Evolutionary conservation across 2,888 invertebrate species (phyloP), one percentile per base, ranked within the genome.

Genomic region (Nycteola revayana): DNA sequence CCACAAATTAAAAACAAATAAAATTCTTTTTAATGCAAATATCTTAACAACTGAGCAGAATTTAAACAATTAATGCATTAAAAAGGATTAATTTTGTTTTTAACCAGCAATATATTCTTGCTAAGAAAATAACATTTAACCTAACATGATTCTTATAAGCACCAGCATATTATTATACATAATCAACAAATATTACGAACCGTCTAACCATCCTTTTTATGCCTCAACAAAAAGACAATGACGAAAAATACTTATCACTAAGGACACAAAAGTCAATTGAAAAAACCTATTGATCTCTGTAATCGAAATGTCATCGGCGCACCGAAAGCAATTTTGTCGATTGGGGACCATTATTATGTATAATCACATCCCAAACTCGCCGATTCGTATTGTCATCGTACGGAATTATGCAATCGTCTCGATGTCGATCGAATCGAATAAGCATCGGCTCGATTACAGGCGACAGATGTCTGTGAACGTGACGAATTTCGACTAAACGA

Each of bases 381-480:
- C 71, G 66, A 79, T 76, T 74, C 75, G 78, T 77, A 82, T 82
- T 87, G 88, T 88, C 88, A 86, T 88, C 83, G 83, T 67, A 68
- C 72, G 78, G 78, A 84, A 86, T 88, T 84, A 84, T 81, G 85
- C 84, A 86, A 86, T 73, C 67, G 71, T 57, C 61, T 72, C 66
- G 64, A 76, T 75, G 68, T 67, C 69, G 64, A 76, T 74, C 73
- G 77, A 74, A 75, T 74, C 77, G 66, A 73, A 66, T 61, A 49
- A 57, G 55, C 59, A 56, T 58, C 73, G 67, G 75, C 76, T 85
- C 87, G 83, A 86, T 86, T 85, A 85, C 70, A 60, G 78, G 78
- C 86, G 87, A 88, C 87, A 88, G 87, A 86, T 88, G 87, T 86
- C 80, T 72, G 75, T 66, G 80, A 76, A 87, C 87, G 87, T 88